Base-by-base conservation (phyloP, 2,797 vertebrate genomes). In the Rachycentron canadum region DNA sequence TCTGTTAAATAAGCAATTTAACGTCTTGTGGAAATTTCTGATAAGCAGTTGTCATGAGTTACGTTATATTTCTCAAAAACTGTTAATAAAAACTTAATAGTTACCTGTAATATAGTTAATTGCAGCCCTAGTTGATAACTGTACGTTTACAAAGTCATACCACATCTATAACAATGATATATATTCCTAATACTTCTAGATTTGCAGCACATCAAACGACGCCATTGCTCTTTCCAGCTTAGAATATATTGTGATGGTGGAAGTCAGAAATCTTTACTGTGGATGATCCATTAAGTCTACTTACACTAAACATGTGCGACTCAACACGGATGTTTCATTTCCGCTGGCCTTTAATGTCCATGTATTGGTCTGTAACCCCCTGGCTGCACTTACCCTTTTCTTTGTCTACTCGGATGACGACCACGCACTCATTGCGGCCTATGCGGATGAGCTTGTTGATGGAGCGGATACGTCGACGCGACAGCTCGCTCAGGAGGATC, bases 401-500 rank as follows among this genome's bases (percentile, higher is more conserved):
- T 94, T 99, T 99, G 93, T 99, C 98, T 38, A 99, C 98, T 91
- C 98, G 94, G 85, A 99, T 99, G 85, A 99, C 98, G 30, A 99
- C 98, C 6, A 99, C 98, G 1, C 98, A 99, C 56, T 99, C 98
- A 4, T 99, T 99, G 92, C 98, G 96, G 30, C 98, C 98, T 5
- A 99, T 99, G 63, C 98, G 97, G 88, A 99, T 99, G 86, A 99
- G 98, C 89, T 99, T 99, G 95, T 99, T 99, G 90, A 99, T 99
- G 91, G 98, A 99, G 62, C 98, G 97, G 71, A 99, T 99, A 10
- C 98, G 98, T 57, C 98, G 95, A 40, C 98, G 95, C 0, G 98
- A 99, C 38, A 99, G 93, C 86, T 99, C 98, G 8, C 98, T 99
- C 49, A 99, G 96, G 40, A 99, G 96, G 92, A 99, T 99, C 98